phyloP scores from a whole-genome alignment of 1,140 invertebrate genomes.

The Drosophila novamexicana region DNA sequence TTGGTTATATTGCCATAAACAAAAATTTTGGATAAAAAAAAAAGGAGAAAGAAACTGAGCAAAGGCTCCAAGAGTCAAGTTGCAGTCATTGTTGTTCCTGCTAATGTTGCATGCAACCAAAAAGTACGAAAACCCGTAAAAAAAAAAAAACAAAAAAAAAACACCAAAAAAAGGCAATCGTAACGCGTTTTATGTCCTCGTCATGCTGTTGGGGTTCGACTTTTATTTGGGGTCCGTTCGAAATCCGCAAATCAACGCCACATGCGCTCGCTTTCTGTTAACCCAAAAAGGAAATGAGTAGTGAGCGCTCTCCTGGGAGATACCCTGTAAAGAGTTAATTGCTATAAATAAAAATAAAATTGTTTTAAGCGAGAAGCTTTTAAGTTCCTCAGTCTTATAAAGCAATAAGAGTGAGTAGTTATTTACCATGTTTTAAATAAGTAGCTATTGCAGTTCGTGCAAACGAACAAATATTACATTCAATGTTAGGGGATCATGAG shows the following conservation, averaged over 20 bases:
- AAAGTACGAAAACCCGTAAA: constrained; percentile 17
- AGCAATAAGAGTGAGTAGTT: too few species aligned
- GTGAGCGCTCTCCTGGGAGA: not conserved
- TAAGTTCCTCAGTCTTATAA: too few species aligned
- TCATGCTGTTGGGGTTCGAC: constrained; percentile 51
- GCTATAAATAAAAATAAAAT: too few species aligned
- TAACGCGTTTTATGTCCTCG: constrained; percentile 72
- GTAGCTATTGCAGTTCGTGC: too few species aligned
- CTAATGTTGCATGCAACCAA: constrained; percentile 54
- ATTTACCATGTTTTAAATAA: too few species aligned
- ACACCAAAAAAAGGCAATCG: constrained; percentile 33
- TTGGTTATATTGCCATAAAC: constrained; percentile 74
- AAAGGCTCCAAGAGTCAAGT: not conserved
- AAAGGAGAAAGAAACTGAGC: constrained; percentile 3
- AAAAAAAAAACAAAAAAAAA: not conserved
- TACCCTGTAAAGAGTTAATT: not conserved
- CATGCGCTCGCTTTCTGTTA: constrained; percentile 39
- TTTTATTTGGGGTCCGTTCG: constrained; percentile 46
- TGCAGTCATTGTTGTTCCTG: constrained; percentile 42
- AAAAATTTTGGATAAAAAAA: constrained; percentile 19
- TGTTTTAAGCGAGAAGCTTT: too few species aligned
- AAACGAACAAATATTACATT: too few species aligned
- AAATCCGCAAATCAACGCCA: constrained; percentile 71
- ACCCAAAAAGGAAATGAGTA: constrained; percentile 2
- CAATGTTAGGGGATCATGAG: too few species aligned